Conservation (phyloP, 2,113 vertebrate species). For the Mobula hypostoma region DNA sequence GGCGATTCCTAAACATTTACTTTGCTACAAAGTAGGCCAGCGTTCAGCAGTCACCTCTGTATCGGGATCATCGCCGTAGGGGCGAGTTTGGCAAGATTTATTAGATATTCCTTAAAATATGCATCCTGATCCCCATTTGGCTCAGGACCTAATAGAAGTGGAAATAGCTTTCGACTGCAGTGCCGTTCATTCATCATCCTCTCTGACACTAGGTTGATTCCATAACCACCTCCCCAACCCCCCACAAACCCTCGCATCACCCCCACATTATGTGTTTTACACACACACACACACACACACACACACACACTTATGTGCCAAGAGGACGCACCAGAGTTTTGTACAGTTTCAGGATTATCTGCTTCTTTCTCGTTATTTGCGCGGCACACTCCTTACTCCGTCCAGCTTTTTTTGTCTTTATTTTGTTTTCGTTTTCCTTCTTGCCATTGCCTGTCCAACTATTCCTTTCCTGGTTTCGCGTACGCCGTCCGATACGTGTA, state of each 20-base stretch:
- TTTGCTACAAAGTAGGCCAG: constrained; percentile 46
- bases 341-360: not conserved
- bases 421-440: not conserved
- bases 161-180: constrained; percentile 70
- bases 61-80: constrained; percentile 52
- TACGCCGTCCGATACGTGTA: not conserved
- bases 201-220: constrained; percentile 47
- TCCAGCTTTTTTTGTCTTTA: not conserved
- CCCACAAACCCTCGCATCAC: not conserved
- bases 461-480: not conserved
- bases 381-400: not conserved
- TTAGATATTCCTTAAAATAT: constrained; percentile 70
- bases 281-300: constrained; percentile 36
- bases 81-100: constrained; percentile 65
- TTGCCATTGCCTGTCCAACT: not conserved
- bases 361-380: not conserved
- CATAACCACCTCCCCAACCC: not conserved
- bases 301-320: not conserved
- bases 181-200: constrained; percentile 67
- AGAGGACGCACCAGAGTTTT: not conserved
- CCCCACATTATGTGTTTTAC: constrained; percentile 8
- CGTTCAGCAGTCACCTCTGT: constrained; percentile 36
- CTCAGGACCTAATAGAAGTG: constrained; percentile 63
- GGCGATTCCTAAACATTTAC: constrained; percentile 56
- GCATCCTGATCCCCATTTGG: constrained; percentile 66